Base-by-base conservation (phyloP, 2,888 invertebrate species). In the Oscheius sp. region DNA sequence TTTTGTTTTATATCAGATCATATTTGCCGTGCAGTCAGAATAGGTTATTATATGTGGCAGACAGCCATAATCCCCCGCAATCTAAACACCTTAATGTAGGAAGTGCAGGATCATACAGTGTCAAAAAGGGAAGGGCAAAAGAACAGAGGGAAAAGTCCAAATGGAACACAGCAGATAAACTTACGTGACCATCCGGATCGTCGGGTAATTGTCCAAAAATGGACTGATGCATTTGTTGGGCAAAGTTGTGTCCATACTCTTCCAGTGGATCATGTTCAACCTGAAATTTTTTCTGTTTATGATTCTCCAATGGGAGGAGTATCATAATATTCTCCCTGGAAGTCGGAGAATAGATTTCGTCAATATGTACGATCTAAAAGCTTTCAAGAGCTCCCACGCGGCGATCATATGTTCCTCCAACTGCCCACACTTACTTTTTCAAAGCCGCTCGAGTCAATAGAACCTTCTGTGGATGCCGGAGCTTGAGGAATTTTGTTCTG, bases 371-470 rank as follows among this genome's bases (percentile, higher is more conserved):
- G 35, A 35, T 35, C 35, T 35, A 9, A 9, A 35, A 35, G 35
- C 35, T 35, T 9, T 35, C 35, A 9, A 35, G 35, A 35, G 35
- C 35, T 6, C 35, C 35, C 35, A 35, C 35, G 35, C 35, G 35
- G 13, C 25, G 25, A 55, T 55, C 55, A 53, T 29, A 43, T 29
- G 56, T 53, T 16, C 25, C 58, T 58, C 27, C 12, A 25, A 35
- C 35, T 35, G 35, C 35, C 35, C 9, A 35, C 18, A 55, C 64
- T 13, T 16, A 81, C 79, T 69, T 81, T 81, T 73, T 81, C 81
- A 58, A 81, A 81, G 29, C 81, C 81, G 56, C 78, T 81, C 18
- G 79, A 79, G 58, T 81, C 81, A 45, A 81, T 69, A 43, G 79
- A 79, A 53, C 80, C 78, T 43, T 78, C 78, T 55, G 78, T 68